Evolutionary conservation across 2,888 invertebrate genomes (phyloP).

Genomic region (Lumbricus terrestris): DNA sequence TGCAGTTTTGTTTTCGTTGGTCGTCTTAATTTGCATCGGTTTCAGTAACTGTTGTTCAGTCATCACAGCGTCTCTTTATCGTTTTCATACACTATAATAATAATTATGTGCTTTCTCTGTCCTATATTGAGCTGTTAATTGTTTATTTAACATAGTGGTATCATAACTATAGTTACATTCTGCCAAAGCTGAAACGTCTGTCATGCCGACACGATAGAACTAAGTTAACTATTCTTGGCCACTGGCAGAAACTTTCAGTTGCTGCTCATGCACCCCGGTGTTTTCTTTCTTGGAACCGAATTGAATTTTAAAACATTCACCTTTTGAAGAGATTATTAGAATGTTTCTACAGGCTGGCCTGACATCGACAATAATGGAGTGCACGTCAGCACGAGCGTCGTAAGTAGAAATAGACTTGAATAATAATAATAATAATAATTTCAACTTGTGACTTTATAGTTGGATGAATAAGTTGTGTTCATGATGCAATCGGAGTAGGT

Average conservation of each 20-base stretch:
- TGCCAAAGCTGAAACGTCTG: not conserved
- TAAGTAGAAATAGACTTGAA: not conserved
- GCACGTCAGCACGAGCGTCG: not conserved
- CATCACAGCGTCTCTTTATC: not conserved
- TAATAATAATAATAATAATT: not conserved
- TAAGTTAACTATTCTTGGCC: too few relatives aligned
- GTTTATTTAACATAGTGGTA: too few relatives aligned
- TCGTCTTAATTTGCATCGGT: not conserved
- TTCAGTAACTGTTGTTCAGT: not conserved
- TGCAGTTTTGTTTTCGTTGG: not conserved
- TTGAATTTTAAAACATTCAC: not conserved
- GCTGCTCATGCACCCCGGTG: not conserved
- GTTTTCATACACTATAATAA: not conserved
- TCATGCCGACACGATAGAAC: too few relatives aligned
- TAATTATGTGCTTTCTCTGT: not conserved
- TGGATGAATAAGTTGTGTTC: not conserved
- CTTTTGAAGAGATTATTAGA: not conserved
- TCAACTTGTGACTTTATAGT: not conserved
- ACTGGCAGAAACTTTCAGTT: not conserved
- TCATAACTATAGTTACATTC: not conserved
- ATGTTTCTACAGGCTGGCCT: not conserved
- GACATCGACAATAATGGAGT: not conserved
- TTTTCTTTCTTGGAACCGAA: not conserved
- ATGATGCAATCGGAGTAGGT: not conserved
- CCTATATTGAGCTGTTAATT: too few relatives aligned